A percentile compares a stretch with the other conserved stretches of the same genome.
Conservation (phyloP, 2,113 vertebrate genomes). For the Plecotus auritus region DNA sequence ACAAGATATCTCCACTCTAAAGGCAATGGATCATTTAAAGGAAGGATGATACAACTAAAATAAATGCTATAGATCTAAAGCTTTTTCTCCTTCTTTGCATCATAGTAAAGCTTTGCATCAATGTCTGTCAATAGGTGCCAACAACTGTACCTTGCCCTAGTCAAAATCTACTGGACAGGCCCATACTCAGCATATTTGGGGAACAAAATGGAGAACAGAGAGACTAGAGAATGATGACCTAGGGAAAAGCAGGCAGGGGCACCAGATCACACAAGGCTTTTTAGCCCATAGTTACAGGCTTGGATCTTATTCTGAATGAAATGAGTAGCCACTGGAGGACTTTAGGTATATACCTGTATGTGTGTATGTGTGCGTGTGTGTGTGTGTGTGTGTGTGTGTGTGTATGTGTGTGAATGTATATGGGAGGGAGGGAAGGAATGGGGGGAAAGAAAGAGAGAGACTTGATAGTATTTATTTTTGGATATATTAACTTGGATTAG, state of each 20-base stretch:
- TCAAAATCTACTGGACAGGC: background rate
- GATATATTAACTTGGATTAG: background rate
- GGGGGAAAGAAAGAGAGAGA: background rate
- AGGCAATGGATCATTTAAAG: too few species aligned
- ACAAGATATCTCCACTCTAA: background rate
- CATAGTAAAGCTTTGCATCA: background rate
- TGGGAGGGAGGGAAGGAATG: background rate
- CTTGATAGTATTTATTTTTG: background rate
- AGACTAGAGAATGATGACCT: background rate
- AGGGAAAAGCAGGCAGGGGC: background rate
- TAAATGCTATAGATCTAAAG: background rate
- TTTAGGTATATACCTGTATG: background rate
- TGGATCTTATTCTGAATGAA: background rate
- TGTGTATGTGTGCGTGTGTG: too few species aligned
- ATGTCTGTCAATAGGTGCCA: background rate
- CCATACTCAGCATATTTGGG: background rate
- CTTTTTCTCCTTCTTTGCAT: background rate
- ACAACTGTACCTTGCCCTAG: background rate
- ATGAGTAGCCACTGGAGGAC: background rate
- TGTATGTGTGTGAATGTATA: background rate
- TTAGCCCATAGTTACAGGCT: background rate
- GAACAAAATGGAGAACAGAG: background rate
- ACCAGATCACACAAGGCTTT: background rate
- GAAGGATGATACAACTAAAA: background rate
- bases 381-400: too few species aligned